Conservation (phyloP, 2,888 invertebrate genomes). For the Troilus luridus region DNA sequence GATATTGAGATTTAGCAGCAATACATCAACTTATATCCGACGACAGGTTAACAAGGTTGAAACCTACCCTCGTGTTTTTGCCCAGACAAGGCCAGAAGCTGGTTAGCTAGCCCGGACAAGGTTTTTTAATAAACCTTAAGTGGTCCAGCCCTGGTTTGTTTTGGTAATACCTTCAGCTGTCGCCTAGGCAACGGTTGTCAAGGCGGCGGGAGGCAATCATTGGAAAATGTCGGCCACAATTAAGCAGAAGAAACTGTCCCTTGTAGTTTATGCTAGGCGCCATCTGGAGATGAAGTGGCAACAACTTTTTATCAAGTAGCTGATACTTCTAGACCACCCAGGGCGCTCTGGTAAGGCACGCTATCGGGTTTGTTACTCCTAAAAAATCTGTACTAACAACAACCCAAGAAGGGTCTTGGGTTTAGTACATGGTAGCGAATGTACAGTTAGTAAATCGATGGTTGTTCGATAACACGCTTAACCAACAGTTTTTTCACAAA, state of each 20-base stretch:
- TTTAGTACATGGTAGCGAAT: too few species aligned
- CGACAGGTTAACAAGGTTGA: not conserved
- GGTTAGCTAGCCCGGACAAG: not conserved
- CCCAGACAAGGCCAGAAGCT: not conserved
- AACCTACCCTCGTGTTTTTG: not conserved
- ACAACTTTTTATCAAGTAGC: not conserved
- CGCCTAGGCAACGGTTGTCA: not conserved
- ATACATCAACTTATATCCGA: not conserved
- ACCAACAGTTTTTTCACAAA: too few species aligned
- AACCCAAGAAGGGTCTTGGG: too few species aligned
- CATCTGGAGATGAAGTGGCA: not conserved
- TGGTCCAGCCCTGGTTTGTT: not conserved
- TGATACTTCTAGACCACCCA: not conserved
- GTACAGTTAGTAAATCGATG: too few species aligned
- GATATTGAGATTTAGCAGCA: not conserved
- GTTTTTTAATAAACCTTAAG: slow-evolving; percentile 3
- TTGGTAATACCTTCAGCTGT: not conserved
- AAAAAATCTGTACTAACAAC: not conserved
- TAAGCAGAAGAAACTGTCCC: not conserved
- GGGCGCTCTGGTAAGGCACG: not conserved
- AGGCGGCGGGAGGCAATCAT: not conserved
- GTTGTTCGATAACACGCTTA: too few species aligned
- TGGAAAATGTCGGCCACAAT: not conserved
- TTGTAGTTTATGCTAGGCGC: not conserved
- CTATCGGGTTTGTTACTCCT: not conserved